These are phyloP conservation scores for Mus spicilegus DNA, from an alignment of 2,113 vertebrate genomes.

Conservation along the genomic window DNA sequence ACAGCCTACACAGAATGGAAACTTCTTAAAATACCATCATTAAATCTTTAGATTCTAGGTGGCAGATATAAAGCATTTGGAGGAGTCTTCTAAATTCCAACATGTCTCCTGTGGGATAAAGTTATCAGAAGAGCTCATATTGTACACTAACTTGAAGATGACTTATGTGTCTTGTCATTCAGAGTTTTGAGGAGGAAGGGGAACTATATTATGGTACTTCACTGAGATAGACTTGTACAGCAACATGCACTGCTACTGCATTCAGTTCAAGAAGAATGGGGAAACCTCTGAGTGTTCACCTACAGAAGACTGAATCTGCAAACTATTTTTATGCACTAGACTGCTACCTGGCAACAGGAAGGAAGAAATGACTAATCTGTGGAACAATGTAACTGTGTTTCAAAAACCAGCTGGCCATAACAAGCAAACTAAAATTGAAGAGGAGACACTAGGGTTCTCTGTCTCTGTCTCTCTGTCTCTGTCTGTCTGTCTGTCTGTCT, in stretches of 20 bases:
- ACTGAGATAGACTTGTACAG: neutral
- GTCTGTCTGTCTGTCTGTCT: no score
- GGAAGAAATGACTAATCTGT: neutral
- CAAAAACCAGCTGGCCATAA: neutral
- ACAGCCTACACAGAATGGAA: neutral
- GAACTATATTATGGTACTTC: neutral
- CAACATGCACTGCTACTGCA: neutral
- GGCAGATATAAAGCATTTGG: neutral
- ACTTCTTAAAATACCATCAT: neutral
- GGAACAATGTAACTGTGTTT: neutral
- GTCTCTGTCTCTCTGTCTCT: no score
- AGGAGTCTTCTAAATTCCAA: neutral
- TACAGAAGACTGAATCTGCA: neutral
- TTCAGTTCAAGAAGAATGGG: neutral
- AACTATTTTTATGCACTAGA: neutral
- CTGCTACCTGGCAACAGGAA: neutral
- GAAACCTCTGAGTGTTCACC: neutral
- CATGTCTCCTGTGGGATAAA: neutral
- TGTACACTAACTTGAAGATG: neutral
- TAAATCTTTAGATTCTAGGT: neutral
- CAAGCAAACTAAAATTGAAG: neutral
- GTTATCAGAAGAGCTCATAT: no score
- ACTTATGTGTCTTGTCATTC: fast-evolving
- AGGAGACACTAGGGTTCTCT: neutral
- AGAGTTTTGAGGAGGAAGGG: neutral